phyloP scores from a whole-genome alignment of 2,797 vertebrate species.

The Enteromius viviparus region DNA sequence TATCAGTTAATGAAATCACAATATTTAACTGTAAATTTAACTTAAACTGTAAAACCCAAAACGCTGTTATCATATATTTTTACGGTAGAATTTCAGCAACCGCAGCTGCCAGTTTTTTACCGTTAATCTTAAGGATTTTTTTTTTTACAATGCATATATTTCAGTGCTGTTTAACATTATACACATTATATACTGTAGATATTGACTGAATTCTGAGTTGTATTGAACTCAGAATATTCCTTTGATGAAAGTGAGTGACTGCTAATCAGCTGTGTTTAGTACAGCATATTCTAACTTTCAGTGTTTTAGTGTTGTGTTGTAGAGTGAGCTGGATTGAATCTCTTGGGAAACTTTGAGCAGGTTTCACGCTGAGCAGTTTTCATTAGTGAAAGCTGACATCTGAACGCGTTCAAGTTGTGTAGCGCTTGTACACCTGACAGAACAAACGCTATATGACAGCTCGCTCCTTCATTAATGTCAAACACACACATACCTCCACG shows the following conservation, averaged over 20 bases:
- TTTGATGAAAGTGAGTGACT: constrained; percentile 5
- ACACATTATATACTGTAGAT: neutral
- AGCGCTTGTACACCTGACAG: constrained; percentile 30
- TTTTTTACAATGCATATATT: neutral
- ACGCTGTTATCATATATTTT: too few relatives aligned
- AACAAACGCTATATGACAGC: constrained; percentile 33
- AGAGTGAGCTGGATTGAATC: neutral
- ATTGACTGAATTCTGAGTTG: neutral
- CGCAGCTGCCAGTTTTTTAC: too few relatives aligned
- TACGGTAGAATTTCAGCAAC: too few relatives aligned
- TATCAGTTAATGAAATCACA: too few relatives aligned
- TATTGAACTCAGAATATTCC: neutral
- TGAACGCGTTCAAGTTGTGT: constrained; percentile 35
- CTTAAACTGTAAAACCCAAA: too few relatives aligned
- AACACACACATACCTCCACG: constrained; percentile 14
- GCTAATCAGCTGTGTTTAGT: neutral
- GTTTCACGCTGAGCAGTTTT: constrained; percentile 35
- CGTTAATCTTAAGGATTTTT: too few relatives aligned
- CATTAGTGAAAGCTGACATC: constrained; percentile 45
- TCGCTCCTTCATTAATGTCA: constrained; percentile 45
- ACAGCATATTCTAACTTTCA: neutral
- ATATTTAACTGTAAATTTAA: too few relatives aligned
- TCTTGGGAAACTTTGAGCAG: constrained; percentile 37
- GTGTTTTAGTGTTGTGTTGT: neutral
- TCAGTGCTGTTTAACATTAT: neutral